These are phyloP conservation scores for Cyprinella venusta DNA, from an alignment of 2,797 vertebrate species.

Conservation along the genomic window DNA sequence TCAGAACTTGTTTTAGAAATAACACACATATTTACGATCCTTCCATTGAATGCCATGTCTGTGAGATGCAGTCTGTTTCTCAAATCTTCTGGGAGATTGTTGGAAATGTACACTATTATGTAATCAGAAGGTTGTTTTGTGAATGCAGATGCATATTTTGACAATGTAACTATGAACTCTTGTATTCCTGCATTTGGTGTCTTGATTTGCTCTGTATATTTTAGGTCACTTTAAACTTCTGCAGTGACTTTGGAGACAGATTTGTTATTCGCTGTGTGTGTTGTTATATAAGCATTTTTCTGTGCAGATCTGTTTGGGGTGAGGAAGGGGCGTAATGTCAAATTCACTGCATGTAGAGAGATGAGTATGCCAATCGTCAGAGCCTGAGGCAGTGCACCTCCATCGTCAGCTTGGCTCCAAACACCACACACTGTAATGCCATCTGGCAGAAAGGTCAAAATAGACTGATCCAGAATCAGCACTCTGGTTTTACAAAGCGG, in stretches of 20 bases:
- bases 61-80: constrained; percentile 18
- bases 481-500: constrained; percentile 56
- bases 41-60: neutral
- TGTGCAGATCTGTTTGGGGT: constrained; percentile 48
- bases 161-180: neutral
- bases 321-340: constrained; percentile 52
- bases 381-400: constrained; percentile 52
- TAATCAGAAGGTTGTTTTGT: neutral
- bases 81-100: neutral
- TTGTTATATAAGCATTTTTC: constrained; percentile 51
- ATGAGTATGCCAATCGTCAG: constrained; percentile 58
- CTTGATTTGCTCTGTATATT: neutral
- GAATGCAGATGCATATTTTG: constrained; percentile 10
- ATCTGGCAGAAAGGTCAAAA: constrained; percentile 71
- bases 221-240: constrained; percentile 22
- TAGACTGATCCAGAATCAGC: constrained; percentile 56
- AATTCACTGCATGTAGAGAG: constrained; percentile 55
- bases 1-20: neutral
- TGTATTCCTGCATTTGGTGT: neutral
- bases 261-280: constrained; percentile 27
- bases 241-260: constrained; percentile 34
- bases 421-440: constrained; percentile 63
- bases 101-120: constrained; percentile 13
- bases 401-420: constrained; percentile 53
- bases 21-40: neutral